Evolutionary conservation across 2,797 vertebrate genomes (phyloP).

Genomic region (Zalophus californianus): DNA sequence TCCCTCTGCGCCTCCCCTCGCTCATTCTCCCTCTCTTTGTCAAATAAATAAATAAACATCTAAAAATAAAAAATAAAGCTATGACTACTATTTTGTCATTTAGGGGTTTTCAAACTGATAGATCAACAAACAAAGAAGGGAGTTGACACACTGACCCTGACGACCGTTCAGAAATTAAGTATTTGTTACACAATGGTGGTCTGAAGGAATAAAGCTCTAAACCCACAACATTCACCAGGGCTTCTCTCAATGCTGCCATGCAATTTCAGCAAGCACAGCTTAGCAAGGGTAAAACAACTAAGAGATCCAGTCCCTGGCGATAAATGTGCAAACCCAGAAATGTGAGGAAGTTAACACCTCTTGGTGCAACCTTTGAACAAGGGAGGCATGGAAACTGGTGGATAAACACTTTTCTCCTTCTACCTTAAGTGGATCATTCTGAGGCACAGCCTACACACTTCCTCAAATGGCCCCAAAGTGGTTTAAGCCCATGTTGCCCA

Average conservation of each 20-base stretch:
- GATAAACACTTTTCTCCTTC: background rate
- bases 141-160: background rate
- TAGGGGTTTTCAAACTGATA: background rate
- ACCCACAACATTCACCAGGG: background rate
- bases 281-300: background rate
- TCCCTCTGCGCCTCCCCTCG: background rate
- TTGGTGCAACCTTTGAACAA: background rate
- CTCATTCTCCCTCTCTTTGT: background rate
- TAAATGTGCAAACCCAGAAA: background rate
- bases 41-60: no score
- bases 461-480: background rate
- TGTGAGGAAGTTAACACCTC: background rate
- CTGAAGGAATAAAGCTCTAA: background rate
- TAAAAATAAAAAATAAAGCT: background rate
- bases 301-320: background rate
- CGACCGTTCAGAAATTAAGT: background rate
- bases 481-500: background rate
- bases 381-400: background rate
- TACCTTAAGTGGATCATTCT: background rate
- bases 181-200: background rate
- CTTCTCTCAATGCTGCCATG: background rate
- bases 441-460: background rate
- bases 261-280: background rate
- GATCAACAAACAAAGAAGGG: background rate
- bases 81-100: background rate